These are phyloP conservation scores for Pammene fasciana DNA, from an alignment of 2,888 invertebrate genomes.

Conservation along the genomic window DNA sequence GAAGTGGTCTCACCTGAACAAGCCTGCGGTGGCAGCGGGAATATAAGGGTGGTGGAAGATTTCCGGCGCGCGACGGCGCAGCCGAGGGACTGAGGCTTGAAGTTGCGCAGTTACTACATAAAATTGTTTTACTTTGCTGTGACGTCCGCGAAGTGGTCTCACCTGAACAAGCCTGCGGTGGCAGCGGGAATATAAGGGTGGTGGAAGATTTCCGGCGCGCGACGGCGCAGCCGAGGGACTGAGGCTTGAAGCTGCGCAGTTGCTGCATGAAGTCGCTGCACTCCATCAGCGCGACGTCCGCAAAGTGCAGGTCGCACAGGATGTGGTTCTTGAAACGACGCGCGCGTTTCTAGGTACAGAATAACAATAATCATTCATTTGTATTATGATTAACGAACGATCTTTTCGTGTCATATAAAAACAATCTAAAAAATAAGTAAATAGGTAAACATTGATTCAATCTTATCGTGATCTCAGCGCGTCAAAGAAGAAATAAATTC, in stretches of 20 bases:
- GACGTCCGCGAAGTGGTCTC: slow-evolving; percentile 48
- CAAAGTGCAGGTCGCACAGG: slow-evolving; percentile 97
- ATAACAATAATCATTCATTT: background rate
- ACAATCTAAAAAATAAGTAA: background rate
- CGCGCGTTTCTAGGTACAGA: slow-evolving; percentile 81
- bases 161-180: slow-evolving; percentile 97
- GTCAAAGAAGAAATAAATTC: background rate
- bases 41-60: no score
- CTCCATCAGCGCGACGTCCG: slow-evolving; percentile 98
- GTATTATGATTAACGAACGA: no score
- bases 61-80: no score
- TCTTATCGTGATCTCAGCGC: background rate
- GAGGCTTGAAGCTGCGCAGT: slow-evolving; percentile 97
- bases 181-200: slow-evolving; percentile 95
- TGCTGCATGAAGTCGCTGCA: slow-evolving; percentile 99
- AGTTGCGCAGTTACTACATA: no score
- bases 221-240: slow-evolving; percentile 97
- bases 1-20: slow-evolving; percentile 91
- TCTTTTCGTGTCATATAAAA: no score
- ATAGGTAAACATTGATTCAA: background rate
- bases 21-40: no score
- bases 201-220: slow-evolving; percentile 96
- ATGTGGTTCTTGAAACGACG: slow-evolving; percentile 93
- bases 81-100: no score
- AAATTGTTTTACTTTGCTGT: no score